Base-by-base conservation (phyloP, 2,888 invertebrate species). In the Hirtodrosophila cameraria region DNA sequence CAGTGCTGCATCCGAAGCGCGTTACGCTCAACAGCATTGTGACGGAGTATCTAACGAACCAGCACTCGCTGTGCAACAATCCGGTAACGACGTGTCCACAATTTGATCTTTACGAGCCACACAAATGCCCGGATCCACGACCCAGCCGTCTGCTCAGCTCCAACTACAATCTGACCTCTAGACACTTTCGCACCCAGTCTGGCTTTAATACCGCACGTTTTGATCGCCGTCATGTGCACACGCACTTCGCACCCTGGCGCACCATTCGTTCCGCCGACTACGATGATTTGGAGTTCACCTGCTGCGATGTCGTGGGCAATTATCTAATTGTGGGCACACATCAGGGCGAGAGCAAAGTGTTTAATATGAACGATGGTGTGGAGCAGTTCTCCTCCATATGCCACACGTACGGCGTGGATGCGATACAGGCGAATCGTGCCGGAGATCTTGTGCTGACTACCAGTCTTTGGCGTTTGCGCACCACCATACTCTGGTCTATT, bases 1-100 rank as follows among this genome's bases (percentile, higher is more conserved):
- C 72, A 45, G 38, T 64, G 5, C 16, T 75, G 11, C 45, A 88
- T 83, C 35, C 94, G 95, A 88, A 88, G 60, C 88, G 89, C 5
- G 94, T 97, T 52, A 95, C 96, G 0, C 92, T 99, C 16, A 96
- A 97, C 90, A 95, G 96, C 35, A 98, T 99, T 86, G 97, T 99
- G 69, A 98, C 97, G 0, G 98, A 99, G 91, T 99, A 99, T 92
- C 93, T 99, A 48, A 96, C 97, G 80, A 97, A 98, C 92, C 99
- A 99, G 91, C 99, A 99, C 92, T 96, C 98, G n/a, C 92, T 97
- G 5, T 99, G 99, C 92, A 97, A 96, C 91, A 97, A 99, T 91
- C 99, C 99, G 0, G 97, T 99, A 92, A 96, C 97, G 25, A 98
- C 98, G 0, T 99, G 99, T 91, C 99, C 99, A 0, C 97, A 97